Conservation (phyloP, 2,888 invertebrate genomes). For the Polydrusus cervinus region DNA sequence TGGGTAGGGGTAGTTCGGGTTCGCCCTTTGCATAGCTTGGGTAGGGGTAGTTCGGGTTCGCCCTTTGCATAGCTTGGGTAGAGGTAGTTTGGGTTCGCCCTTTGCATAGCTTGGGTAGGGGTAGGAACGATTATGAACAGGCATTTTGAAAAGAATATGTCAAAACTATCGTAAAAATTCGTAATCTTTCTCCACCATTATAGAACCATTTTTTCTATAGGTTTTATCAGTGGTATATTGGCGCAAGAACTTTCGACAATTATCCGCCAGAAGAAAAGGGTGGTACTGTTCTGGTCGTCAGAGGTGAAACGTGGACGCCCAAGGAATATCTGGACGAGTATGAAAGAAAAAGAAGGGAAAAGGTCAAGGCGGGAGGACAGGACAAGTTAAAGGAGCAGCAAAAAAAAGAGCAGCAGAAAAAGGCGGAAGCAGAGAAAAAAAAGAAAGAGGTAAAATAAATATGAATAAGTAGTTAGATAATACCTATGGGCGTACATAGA, state of each 20-base stretch:
- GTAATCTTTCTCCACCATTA: too few relatives aligned
- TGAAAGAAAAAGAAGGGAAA: slow-evolving; percentile 63
- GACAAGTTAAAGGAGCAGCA: slow-evolving; percentile 62
- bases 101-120: too few relatives aligned
- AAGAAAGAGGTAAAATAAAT: slow-evolving; percentile 71
- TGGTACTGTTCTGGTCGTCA: slow-evolving; percentile 76
- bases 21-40: too few relatives aligned
- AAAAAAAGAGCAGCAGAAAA: slow-evolving; percentile 61
- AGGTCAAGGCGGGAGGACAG: slow-evolving; percentile 61
- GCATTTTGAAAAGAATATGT: too few relatives aligned
- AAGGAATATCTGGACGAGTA: slow-evolving; percentile 74
- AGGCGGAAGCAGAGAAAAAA: slow-evolving; percentile 66
- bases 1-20: too few relatives aligned
- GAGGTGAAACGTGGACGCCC: slow-evolving; percentile 76
- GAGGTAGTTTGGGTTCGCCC: too few relatives aligned
- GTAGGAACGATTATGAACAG: too few relatives aligned
- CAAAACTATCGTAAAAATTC: too few relatives aligned
- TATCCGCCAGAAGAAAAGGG: slow-evolving; percentile 83
- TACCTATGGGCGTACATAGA: too few relatives aligned
- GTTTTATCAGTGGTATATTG: slow-evolving; percentile 77
- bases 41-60: too few relatives aligned
- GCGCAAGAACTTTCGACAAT: slow-evolving; percentile 78
- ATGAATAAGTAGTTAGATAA: too few relatives aligned
- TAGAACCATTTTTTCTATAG: slow-evolving; percentile 9
- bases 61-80: too few relatives aligned